Evolutionary conservation across 2,113 vertebrate species (phyloP), one percentile per base, ranked within the genome.

Genomic region (Macquaria australasica): DNA sequence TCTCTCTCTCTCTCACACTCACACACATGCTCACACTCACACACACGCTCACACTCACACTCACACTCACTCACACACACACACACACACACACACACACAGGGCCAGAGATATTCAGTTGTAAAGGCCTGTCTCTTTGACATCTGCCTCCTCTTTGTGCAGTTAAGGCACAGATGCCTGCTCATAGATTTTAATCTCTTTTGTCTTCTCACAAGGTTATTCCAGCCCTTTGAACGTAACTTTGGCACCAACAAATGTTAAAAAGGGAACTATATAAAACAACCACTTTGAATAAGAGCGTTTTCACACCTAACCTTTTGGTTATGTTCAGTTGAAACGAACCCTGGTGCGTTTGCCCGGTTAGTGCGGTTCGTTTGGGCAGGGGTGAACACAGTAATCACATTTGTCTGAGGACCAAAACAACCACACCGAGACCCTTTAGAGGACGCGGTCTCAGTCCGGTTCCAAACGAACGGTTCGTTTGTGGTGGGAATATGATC

Each of bases 141-240:
- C 75, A 82, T 79, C 66, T 86, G 73, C 87, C 82, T 89, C 64
- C 79, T 76, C 80, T 86, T 58, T 84, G 62, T 78, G 72, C 78
- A 78, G 21, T 58, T 28, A 60, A 34, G 34, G 55, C 83, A 78
- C 45, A 73, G 67, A 53, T 80, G 74, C 56, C 64, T 77, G 43
- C 78, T 85, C 71, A 21, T 78, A 83, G 74, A 78, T 72, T 92
- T 85, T 34, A 86, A 77, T 78, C 53, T 82, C 3, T 70, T 81
- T 73, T 74, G 37, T 71, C 73, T 68, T 72, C 60, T 68, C 66
- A 69, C 85, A 83, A 92, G 88, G 85, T 91, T 81, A 88, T 76
- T 79, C 9, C 45, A 31, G 39, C 55, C 3, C 69, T 82, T 83
- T 85, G 31, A 84, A 85, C 88, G 79, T 77, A 69, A 51, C 70